A percentile compares a stretch with the other conserved stretches of the same genome.
These are phyloP conservation scores for Buphagus erythrorhynchus DNA, from an alignment of 2,797 vertebrate genomes.

Conservation along the genomic window DNA sequence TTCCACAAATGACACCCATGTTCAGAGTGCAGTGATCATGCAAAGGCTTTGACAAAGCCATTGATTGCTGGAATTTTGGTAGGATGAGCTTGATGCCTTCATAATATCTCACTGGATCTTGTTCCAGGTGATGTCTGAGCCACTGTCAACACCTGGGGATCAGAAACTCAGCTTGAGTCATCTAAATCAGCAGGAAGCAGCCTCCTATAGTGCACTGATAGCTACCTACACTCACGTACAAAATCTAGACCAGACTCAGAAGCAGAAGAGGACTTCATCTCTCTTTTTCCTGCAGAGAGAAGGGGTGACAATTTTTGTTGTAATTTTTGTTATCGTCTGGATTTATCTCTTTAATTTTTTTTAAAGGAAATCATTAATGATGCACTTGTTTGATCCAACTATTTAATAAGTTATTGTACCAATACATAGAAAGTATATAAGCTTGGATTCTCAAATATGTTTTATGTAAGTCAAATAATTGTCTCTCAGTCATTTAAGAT, in stretches of 20 bases:
- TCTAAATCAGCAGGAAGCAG: background rate
- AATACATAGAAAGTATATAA: background rate
- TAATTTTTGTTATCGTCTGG: background rate
- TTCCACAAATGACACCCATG: background rate
- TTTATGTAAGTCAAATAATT: background rate
- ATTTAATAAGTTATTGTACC: background rate
- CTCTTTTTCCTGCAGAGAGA: background rate
- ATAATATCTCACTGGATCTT: background rate
- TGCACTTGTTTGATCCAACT: background rate
- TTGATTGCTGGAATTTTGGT: background rate
- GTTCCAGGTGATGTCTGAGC: background rate
- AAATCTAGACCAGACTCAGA: background rate
- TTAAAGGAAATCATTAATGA: background rate
- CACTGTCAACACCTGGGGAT: accelerated
- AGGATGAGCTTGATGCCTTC: background rate
- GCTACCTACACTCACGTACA: background rate
- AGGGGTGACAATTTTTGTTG: background rate
- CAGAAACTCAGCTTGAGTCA: background rate
- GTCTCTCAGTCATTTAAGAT: background rate
- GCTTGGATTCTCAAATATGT: background rate
- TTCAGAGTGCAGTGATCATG: background rate
- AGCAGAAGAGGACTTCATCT: background rate
- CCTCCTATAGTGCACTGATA: background rate
- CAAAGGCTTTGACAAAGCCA: background rate
- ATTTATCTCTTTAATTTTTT: background rate